Conservation (phyloP, 2,113 vertebrate species). For the Nothocercus julius region DNA sequence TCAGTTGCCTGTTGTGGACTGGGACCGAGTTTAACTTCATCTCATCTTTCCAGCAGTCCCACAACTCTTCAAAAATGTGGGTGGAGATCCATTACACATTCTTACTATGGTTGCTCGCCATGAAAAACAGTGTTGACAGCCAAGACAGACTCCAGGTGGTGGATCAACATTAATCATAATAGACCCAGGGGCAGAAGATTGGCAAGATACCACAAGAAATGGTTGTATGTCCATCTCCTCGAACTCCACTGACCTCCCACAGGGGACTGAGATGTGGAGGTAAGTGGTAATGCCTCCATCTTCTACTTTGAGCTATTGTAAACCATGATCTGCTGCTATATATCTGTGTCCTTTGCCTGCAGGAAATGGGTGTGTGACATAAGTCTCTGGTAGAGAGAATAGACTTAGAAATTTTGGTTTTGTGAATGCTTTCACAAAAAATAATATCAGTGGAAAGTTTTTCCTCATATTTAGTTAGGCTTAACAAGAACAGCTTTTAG, state of each 20-base stretch:
- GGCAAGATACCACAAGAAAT: not conserved
- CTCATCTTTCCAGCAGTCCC: not conserved
- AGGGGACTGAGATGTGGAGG: not conserved
- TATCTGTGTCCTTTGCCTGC: not conserved
- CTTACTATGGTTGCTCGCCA: conserved; percentile 49
- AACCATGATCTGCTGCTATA: not conserved
- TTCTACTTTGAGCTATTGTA: not conserved
- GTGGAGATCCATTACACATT: conserved; percentile 36
- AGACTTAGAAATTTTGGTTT: not conserved
- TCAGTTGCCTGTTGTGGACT: not conserved
- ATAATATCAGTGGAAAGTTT: not conserved
- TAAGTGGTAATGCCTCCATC: not conserved
- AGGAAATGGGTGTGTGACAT: not conserved
- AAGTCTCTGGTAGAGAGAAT: not conserved
- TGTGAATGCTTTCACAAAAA: not conserved
- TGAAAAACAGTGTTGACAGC: not conserved
- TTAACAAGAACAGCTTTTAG: not conserved
- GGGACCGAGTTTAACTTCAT: not conserved
- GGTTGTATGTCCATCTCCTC: not conserved
- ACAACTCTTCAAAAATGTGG: conserved; percentile 31
- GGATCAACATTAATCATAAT: conserved; percentile 35
- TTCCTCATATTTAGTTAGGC: not conserved
- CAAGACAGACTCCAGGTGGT: conserved; percentile 51
- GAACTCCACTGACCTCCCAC: not conserved
- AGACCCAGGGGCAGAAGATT: not conserved